A percentile compares a stretch with the other conserved stretches of the same genome.
phyloP scores from a whole-genome alignment of 1,140 invertebrate species.

The Pogonus chalceus region DNA sequence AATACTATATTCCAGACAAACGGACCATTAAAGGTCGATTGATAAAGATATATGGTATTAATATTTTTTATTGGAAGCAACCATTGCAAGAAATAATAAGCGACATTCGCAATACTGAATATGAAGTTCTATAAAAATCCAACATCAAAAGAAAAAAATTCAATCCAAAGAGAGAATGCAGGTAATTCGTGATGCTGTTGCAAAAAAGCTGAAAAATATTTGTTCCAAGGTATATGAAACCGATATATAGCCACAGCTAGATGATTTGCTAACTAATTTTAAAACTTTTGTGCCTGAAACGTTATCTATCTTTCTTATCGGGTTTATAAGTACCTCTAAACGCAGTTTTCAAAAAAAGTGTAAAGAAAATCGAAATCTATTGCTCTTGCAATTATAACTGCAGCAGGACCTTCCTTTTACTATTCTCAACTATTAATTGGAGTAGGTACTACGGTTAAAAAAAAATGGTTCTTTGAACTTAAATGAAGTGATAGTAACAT shows the following conservation, averaged over 20 bases:
- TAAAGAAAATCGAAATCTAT: constrained; percentile 16
- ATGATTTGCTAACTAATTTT: constrained; percentile 19
- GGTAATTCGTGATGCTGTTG: constrained; percentile 29
- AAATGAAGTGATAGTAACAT: constrained; percentile 17
- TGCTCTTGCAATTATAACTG: constrained; percentile 23
- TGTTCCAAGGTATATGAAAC: constrained; percentile 25
- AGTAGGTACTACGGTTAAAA: constrained; percentile 16
- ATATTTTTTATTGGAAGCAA: no score
- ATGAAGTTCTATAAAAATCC: constrained; percentile 18
- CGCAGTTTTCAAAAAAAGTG: constrained; percentile 5
- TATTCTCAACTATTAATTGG: constrained; percentile 20
- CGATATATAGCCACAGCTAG: constrained; percentile 26
- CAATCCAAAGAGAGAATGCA: constrained; percentile 22
- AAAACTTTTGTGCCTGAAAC: constrained; percentile 29
- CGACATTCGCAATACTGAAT: neutral
- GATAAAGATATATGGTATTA: no score
- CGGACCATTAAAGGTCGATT: no score
- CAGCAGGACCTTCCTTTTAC: constrained; percentile 22
- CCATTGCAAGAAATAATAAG: no score
- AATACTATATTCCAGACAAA: no score
- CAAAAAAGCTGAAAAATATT: constrained; percentile 32
- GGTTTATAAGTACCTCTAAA: constrained; percentile 28
- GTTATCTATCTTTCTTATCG: constrained; percentile 25
- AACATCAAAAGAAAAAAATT: constrained; percentile 25
- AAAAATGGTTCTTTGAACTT: constrained; percentile 23